phyloP scores from a whole-genome alignment of 2,113 vertebrate species.

The Hyaena hyaena region DNA sequence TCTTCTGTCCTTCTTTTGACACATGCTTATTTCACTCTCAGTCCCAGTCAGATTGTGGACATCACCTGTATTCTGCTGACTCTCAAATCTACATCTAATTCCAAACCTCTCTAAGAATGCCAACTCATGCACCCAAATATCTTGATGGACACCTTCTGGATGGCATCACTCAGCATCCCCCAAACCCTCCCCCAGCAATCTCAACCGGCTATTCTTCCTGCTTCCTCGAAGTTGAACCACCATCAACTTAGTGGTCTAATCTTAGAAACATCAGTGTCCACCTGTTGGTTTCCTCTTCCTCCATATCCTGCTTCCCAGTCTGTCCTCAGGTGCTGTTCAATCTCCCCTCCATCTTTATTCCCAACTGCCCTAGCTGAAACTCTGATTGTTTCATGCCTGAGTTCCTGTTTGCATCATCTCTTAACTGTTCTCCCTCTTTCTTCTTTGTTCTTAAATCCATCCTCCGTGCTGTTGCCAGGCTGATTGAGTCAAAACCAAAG shows the following conservation, averaged over 20 bases:
- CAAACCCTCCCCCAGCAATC: too few species aligned
- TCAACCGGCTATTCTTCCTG: background rate
- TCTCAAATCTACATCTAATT: background rate
- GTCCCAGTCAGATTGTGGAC: background rate
- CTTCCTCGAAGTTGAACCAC: background rate
- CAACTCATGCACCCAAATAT: background rate
- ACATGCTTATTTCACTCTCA: background rate
- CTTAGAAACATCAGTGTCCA: background rate
- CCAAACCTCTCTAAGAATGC: background rate
- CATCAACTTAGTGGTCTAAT: fast-evolving
- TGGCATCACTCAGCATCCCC: background rate
- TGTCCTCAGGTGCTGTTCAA: background rate
- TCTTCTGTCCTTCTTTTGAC: background rate
- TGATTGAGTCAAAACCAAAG: background rate
- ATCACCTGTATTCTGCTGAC: background rate
- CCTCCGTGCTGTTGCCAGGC: background rate
- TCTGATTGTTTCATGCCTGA: too few species aligned
- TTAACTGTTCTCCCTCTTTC: background rate
- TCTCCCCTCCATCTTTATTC: background rate
- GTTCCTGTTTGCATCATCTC: background rate
- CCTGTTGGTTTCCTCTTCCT: background rate
- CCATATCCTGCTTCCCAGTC: background rate
- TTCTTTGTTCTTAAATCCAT: background rate
- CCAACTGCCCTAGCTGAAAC: background rate
- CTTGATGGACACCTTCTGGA: background rate